These are phyloP conservation scores for Cerastis rubricosa DNA, from an alignment of 2,888 invertebrate genomes.

Conservation along the genomic window DNA sequence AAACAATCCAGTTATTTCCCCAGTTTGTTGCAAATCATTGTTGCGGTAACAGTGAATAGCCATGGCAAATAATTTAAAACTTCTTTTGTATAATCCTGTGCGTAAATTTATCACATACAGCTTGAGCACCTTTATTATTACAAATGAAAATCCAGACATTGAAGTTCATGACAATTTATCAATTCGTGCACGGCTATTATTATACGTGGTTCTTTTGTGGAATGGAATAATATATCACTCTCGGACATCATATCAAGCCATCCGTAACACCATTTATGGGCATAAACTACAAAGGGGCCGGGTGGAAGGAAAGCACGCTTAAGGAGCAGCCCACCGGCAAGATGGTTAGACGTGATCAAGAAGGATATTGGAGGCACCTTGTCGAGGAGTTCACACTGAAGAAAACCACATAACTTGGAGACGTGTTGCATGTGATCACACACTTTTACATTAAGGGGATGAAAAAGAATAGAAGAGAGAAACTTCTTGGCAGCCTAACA, in stretches of 20 bases:
- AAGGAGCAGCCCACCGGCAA: neutral
- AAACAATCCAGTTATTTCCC: slow-evolving; percentile 5
- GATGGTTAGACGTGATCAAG: neutral
- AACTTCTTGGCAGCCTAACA: no score
- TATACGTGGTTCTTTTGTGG: slow-evolving; percentile 26
- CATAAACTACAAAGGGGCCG: neutral
- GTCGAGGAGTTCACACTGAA: neutral
- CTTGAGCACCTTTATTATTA: slow-evolving; percentile 36
- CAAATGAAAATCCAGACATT: slow-evolving; percentile 20
- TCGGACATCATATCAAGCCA: neutral
- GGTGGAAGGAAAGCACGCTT: neutral
- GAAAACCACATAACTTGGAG: neutral
- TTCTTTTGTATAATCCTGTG: slow-evolving; percentile 33
- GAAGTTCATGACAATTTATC: slow-evolving; percentile 23
- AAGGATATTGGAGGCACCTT: neutral
- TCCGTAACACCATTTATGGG: slow-evolving; percentile 15
- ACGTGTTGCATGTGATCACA: neutral
- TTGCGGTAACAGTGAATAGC: neutral
- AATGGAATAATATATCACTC: slow-evolving; percentile 31
- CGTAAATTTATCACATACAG: slow-evolving; percentile 15
- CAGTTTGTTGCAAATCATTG: slow-evolving; percentile 15
- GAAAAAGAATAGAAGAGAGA: neutral
- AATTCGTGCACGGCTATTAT: slow-evolving; percentile 17
- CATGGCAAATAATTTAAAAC: slow-evolving; percentile 42
- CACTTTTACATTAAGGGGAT: neutral